Conservation (phyloP, 2,113 vertebrate species). For the Lathamus discolor region DNA sequence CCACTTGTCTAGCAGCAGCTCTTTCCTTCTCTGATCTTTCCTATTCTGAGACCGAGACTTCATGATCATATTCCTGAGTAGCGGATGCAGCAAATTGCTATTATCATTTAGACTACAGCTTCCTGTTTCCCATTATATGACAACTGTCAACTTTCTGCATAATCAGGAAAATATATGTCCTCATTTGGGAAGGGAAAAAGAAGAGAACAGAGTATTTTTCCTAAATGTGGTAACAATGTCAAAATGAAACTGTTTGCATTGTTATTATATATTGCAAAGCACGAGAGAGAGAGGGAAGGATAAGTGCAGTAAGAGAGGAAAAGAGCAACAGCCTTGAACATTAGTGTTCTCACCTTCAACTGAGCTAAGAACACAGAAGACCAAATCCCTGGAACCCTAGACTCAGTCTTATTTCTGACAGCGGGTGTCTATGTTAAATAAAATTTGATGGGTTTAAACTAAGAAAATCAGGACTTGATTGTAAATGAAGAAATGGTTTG, state of each 20-base stretch:
- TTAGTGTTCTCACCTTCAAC: neutral
- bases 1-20: constrained; percentile 46
- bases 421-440: neutral
- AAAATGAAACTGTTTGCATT: neutral
- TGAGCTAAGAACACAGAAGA: neutral
- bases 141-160: neutral
- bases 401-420: neutral
- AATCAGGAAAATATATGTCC: neutral
- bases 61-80: constrained; percentile 28
- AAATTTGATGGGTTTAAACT: neutral
- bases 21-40: constrained; percentile 40
- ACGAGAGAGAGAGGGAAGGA: neutral
- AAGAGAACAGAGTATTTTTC: neutral
- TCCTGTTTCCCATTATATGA: constrained; percentile 37
- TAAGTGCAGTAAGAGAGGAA: neutral
- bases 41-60: constrained; percentile 50
- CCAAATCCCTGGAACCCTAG: rapidly evolving
- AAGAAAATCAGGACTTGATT: neutral
- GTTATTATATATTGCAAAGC: neutral
- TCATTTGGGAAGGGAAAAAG: neutral
- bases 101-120: constrained; percentile 22
- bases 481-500: neutral
- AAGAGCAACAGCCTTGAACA: neutral
- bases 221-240: neutral
- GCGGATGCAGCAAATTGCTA: constrained; percentile 18